Base-by-base conservation (phyloP, 2,113 vertebrate species). In the Arenaria interpres region DNA sequence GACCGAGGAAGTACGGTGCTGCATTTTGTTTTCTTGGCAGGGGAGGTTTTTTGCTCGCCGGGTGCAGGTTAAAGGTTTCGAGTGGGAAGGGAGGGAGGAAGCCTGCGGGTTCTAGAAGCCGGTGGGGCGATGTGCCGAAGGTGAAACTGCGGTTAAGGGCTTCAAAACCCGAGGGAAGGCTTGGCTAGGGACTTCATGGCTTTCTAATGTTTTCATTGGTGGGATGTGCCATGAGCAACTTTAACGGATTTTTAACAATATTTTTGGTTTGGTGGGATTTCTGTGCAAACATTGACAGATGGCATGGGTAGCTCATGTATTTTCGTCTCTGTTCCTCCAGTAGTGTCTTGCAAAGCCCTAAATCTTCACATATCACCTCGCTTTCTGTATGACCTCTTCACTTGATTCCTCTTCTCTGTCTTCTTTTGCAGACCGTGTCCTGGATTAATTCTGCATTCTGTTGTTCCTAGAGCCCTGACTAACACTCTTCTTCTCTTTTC, bases 261-360 rank as follows among this genome's bases (percentile, higher is more conserved):
- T 89, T 92, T 95, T 93, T 90, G 76, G 68, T 94, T 96, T 95
- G 93, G 57, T 96, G 92, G 90, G 88, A 77, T 93, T 94, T 96
- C 82, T 91, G 27, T 88, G 64, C 90, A 96, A 96, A 91, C 90
- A 90, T 7, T 93, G 95, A 74, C 96, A 97, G 95, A 93, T 96
- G 90, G 90, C 82, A 74, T 67, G 79, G 62, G 71, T 93, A 75
- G 43, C 72, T 95, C 48, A 53, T 75, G 73, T 96, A 68, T 92
- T 97, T 90, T 97, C 90, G 76, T 94, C 77, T 95, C 77, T 67
- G 9, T 64, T 95, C 45, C 39, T 94, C 60, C 43, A 1, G 0
- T 59, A 64, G 69, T 64, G 43, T 50, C 73, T 94, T 87, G 24
- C 73, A 76, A 85, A 94, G 51, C 76, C 80, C 82, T 68, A 66